Evolutionary conservation across 2,797 vertebrate genomes (phyloP).

Genomic region (Pempheris klunzingeri): DNA sequence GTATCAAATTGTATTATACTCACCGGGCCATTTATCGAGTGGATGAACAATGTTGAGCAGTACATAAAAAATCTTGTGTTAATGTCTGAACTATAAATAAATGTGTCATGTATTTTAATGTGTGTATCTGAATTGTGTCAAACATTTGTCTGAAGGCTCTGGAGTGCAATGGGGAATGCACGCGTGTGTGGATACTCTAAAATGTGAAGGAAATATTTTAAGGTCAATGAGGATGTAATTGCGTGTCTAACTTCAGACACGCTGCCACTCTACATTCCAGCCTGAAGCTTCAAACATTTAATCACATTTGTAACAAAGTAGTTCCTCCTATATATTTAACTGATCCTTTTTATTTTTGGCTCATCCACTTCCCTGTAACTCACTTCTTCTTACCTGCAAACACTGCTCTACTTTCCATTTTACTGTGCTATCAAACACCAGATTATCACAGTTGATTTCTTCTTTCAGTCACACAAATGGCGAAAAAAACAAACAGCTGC

Average conservation of each 20-base stretch:
- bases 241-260: slow-evolving; percentile 31
- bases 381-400: background rate
- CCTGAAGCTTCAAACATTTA: background rate
- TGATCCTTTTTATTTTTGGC: too few species aligned
- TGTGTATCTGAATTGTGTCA: slow-evolving; percentile 4
- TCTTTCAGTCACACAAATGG: background rate
- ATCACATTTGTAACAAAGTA: background rate
- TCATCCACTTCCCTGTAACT: slow-evolving; percentile 8
- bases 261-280: slow-evolving; percentile 57
- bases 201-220: background rate
- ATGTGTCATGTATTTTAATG: background rate
- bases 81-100: slow-evolving; percentile 36
- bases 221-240: slow-evolving; percentile 11
- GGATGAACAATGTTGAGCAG: background rate
- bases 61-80: background rate
- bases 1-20: slow-evolving; percentile 1
- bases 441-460: background rate
- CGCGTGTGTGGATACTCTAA: background rate
- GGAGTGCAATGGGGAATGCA: too few species aligned
- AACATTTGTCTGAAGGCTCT: background rate
- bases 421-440: slow-evolving; percentile 4
- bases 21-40: background rate
- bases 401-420: background rate
- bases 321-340: background rate
- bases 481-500: background rate